Base-by-base conservation (phyloP, 2,888 invertebrate genomes). In the Diplazon laetatorius region DNA sequence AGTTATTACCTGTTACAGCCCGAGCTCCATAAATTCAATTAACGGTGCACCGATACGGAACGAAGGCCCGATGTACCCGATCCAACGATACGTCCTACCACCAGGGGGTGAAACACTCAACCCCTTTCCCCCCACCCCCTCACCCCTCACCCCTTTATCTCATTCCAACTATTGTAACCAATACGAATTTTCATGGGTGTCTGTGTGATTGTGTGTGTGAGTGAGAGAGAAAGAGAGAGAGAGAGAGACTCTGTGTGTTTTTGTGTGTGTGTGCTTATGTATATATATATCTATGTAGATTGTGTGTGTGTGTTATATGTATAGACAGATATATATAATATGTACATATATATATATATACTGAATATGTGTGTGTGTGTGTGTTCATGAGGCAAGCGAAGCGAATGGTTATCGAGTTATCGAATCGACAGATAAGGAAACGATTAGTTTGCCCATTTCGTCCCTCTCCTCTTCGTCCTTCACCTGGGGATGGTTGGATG, bases 11-110 rank as follows among this genome's bases (percentile, higher is more conserved):
- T 74, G 74, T 74, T 74, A 78, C 74, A 65, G 62, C 44, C 22
- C 59, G 39, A 70, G 65, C 63, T 60, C 78, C 73, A 73, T 78
- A 78, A 78, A 78, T 78, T 78, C 78, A 78, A 78, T 78, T 78
- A 78, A 78, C 78, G 69, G 65, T 46, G 37, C 66, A 60, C 73
- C 57, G 73, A 69, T 77, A 82, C 72, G 65, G 60, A 71, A 50
- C 55, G 63, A 76, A 65, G 57, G 37, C 48, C 52, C 22, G 55
- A 48, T 65, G 59, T 59, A 65, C 75, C 42, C 35, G 65, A 42
- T 70, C 65, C 60, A 59, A 60, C 52, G 44, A 42, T 70, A 76
- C 60, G 71, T 76, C 65, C 8, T 50, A 37, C 35, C 37, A 60
- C 66, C 60, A 55, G 44, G 46, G 44, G 46, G 66, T 60, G 37